Evolutionary conservation across 2,113 vertebrate species (phyloP), one percentile per base, ranked within the genome.

Genomic region (Hippocampus barbouri): DNA sequence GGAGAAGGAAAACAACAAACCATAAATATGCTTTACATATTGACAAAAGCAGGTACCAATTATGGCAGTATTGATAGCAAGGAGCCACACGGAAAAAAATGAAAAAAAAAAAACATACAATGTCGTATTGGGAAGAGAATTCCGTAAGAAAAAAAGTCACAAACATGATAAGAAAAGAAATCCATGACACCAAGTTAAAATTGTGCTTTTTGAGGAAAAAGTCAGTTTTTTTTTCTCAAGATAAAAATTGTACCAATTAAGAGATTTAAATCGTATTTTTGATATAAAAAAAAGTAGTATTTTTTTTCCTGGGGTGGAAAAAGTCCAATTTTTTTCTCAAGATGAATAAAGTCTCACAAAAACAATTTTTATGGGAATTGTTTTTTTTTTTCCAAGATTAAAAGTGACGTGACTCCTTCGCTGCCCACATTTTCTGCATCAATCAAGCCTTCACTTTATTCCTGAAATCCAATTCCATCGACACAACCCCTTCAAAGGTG

Each of bases 1-100:
- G 76, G 74, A 41, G 43, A 11, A 25, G 81, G 69, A 81, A 78
- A 83, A 87, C 84, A 89, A 83, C 70, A 92, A 90, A 74, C 85
- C 85, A 91, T 93, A 91, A 81, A 89, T 89, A 93, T 77, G 90
- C 91, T 90, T 90, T 89, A 88, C 76, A 90, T 85, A 69, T 82
- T 89, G 89, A 86, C 89, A 85, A 87, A 12, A 87, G 85, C 80
- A 93, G 92, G 89, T 88, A 90, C 81, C 87, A 89, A 81, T 80
- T 75, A 78, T 49, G 15, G 43, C 79, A 60, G 14, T 25, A 16
- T 18, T 45, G 14, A 5, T 59, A 59, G 23, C 56, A 27, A 59
- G 56, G 27, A 30, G 59, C 7, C 27, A 30, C 59, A 61, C 15
- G 14, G 25, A 30, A 61, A 34, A 61, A 16, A 16, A 59, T 10